Evolutionary conservation across 2,797 vertebrate genomes (phyloP).

Genomic region (Lithobates sylvaticus): DNA sequence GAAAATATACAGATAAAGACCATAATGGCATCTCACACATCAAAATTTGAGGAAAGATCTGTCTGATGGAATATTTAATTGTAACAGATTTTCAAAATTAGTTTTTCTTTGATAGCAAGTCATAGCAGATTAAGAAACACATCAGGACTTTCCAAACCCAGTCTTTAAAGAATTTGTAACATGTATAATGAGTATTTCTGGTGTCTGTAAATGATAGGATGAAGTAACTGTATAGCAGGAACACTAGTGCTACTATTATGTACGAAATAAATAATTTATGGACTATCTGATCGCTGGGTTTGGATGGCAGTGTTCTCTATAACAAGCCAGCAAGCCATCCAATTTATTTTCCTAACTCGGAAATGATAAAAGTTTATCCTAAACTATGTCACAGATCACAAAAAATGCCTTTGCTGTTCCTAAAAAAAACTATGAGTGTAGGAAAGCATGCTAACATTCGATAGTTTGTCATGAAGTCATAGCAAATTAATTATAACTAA

Average conservation of each 20-base stretch:
- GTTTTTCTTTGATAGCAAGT: background rate
- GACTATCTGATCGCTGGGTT: conserved; percentile 28
- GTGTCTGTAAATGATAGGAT: conserved; percentile 44
- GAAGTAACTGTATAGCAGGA: conserved; percentile 39
- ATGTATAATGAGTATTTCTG: background rate
- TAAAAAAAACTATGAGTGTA: background rate
- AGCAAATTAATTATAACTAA: background rate
- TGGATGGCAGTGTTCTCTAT: background rate
- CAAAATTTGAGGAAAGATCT: background rate
- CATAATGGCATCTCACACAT: too few species aligned
- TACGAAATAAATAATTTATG: conserved; percentile 48
- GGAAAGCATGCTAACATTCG: background rate
- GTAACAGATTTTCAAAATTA: background rate
- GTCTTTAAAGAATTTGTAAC: background rate
- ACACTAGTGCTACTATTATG: conserved; percentile 24
- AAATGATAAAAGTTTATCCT: background rate
- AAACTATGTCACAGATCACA: background rate
- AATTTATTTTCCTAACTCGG: background rate
- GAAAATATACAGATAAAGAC: background rate
- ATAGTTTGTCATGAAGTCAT: background rate
- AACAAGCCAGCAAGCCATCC: background rate
- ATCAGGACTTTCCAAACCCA: background rate
- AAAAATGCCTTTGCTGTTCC: background rate
- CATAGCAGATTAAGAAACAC: background rate
- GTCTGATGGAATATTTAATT: background rate